These are phyloP conservation scores for Notamacropus eugenii DNA, from an alignment of 2,797 vertebrate species.

Conservation along the genomic window DNA sequence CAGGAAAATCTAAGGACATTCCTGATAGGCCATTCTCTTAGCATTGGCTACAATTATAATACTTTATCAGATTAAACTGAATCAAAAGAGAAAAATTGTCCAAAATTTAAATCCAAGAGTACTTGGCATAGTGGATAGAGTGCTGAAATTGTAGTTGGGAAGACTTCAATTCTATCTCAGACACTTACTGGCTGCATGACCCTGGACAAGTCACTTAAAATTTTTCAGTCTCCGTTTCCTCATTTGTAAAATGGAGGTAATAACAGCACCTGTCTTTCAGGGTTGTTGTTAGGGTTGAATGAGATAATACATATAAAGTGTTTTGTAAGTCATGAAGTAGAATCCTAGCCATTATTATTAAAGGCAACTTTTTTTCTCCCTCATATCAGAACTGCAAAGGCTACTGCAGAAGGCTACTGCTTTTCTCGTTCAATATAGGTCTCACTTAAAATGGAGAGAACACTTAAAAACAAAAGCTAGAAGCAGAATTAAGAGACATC, in stretches of 20 bases:
- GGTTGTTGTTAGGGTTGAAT: neutral
- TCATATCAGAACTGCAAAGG: neutral
- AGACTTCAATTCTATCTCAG: neutral
- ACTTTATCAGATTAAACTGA: neutral
- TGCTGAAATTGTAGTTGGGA: neutral
- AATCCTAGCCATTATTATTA: neutral
- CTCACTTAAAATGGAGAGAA: constrained; percentile 29
- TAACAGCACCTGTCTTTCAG: neutral
- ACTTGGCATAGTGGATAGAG: neutral
- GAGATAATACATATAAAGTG: neutral
- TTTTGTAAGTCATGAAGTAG: neutral
- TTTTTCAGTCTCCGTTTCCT: neutral
- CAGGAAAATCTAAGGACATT: neutral
- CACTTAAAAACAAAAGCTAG: neutral
- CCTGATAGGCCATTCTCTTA: neutral
- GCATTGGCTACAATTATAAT: neutral
- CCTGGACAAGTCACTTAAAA: neutral
- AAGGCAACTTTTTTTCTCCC: neutral
- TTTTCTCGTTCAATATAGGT: neutral
- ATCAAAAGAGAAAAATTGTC: neutral
- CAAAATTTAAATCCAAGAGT: neutral
- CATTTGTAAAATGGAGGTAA: neutral
- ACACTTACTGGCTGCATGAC: neutral
- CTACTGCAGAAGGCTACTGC: constrained; percentile 9
- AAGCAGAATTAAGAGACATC: neutral